phyloP scores from a whole-genome alignment of 2,888 invertebrate genomes.

The Catonia carolina region DNA sequence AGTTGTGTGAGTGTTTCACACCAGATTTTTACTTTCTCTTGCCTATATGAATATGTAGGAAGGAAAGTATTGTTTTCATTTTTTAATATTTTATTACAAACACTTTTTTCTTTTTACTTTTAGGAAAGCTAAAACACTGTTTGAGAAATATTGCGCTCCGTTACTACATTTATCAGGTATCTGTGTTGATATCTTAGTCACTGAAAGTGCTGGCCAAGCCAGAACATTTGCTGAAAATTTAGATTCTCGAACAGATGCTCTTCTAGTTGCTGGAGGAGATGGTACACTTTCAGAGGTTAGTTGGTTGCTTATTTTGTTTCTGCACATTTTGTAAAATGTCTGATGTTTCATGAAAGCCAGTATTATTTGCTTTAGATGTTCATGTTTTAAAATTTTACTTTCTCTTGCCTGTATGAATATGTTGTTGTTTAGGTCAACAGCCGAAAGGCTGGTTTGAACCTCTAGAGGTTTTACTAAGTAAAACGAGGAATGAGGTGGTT shows the following conservation, averaged over 20 bases:
- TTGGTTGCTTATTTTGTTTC: background rate
- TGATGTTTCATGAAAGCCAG: too few relatives aligned
- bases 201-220: conserved; percentile 83
- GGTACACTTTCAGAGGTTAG: conserved; percentile 83
- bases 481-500: too few relatives aligned
- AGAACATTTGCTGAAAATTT: conserved; percentile 71
- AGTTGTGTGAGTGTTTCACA: too few relatives aligned
- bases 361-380: too few relatives aligned
- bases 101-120: conserved; percentile 28
- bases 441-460: too few relatives aligned
- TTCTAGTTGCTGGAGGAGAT: conserved; percentile 91
- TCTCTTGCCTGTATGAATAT: too few relatives aligned
- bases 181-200: conserved; percentile 65
- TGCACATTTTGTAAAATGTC: background rate
- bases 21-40: too few relatives aligned
- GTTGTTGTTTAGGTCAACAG: too few relatives aligned
- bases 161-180: conserved; percentile 86
- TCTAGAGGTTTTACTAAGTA: too few relatives aligned
- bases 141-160: conserved; percentile 89
- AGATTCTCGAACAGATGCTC: conserved; percentile 68
- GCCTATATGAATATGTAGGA: too few relatives aligned
- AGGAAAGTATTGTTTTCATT: too few relatives aligned
- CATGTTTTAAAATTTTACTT: too few relatives aligned
- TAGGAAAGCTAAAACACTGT: conserved; percentile 54
- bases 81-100: background rate